Conservation (phyloP, 2,888 invertebrate species). For the Norana najaformis region DNA sequence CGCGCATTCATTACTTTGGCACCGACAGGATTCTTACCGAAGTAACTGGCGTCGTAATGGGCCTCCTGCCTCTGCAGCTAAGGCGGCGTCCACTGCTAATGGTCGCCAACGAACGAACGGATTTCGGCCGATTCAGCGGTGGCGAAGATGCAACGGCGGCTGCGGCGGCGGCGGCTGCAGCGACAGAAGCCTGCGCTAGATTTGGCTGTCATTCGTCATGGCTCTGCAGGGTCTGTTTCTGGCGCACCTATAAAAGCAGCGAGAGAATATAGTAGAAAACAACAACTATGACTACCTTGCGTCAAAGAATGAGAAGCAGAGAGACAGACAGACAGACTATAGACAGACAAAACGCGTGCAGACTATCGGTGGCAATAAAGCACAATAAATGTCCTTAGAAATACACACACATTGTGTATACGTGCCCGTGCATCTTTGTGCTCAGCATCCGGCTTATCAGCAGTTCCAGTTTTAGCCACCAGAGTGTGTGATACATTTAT, state of each 20-base stretch:
- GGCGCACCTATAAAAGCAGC: not conserved
- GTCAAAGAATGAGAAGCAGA: not conserved
- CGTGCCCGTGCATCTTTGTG: no score
- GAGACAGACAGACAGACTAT: not conserved
- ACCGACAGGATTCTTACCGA: not conserved
- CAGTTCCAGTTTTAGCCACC: no score
- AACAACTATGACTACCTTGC: no score
- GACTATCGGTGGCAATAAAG: not conserved
- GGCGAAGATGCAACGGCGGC: no score
- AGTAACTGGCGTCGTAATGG: not conserved
- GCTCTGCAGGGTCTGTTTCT: not conserved
- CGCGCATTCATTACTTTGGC: not conserved
- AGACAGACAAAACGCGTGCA: not conserved
- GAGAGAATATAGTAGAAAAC: no score
- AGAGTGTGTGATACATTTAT: no score
- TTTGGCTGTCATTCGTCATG: not conserved
- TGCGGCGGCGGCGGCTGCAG: no score
- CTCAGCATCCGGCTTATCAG: no score
- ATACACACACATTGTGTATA: not conserved
- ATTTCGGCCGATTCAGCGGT: no score
- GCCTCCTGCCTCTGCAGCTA: no score
- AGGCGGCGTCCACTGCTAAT: not conserved
- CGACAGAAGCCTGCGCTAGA: not conserved
- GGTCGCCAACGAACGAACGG: not conserved
- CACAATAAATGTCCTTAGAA: not conserved